Base-by-base conservation (phyloP, 2,888 invertebrate genomes). In the Hydrotaea diabolus region DNA sequence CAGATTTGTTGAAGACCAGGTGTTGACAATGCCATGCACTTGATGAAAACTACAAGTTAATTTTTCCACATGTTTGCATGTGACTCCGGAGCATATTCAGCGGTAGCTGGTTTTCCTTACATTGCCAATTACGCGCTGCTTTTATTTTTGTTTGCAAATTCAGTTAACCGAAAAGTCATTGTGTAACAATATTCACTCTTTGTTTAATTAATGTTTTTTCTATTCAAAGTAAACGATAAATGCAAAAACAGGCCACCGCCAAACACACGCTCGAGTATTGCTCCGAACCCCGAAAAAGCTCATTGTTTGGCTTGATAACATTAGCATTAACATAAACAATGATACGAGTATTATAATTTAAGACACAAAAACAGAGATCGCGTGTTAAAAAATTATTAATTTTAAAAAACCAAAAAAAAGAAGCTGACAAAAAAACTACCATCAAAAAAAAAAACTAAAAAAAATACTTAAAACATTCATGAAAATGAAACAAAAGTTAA, bases 371-470 rank as follows among this genome's bases (percentile, higher is more conserved):
- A 72, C 66, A 78, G 55, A 85, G 83, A 73, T 87, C 77, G 87
- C 87, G 86, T 87, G 86, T 82, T 86, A 66, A 59, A 83, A 83
- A 86, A 83, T 85, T 85, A 86, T 87, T 86, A 85, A 86, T 85
- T 59, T 86, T 79, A 77, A 69, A 39, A 43, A 43, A 2, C 19
- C 66, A 66, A 69, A 46, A 69, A 23, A 66, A 13, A 46, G 21
- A 21, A 43, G 2, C 69, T 21, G 46, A 46, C 46, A 69, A 21
- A 43, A 62, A 69, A 39, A 21, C 26, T 15, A 7, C 59, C 59
- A 59, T 2, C 59, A 9, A 31, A 31, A 31, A 31, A 31, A 13
- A 23, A 13, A 23, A 57, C n/a, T 31, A n/a, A 72, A 17, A 36
- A 55, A 74, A 59, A 59, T 23, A n/a, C n/a, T n/a, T n/a, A n/a